Percentiles rank a stretch among this genome's conserved stretches.
These are phyloP conservation scores for Yponomeuta plumbellus DNA, from an alignment of 2,888 invertebrate species.

Conservation along the genomic window DNA sequence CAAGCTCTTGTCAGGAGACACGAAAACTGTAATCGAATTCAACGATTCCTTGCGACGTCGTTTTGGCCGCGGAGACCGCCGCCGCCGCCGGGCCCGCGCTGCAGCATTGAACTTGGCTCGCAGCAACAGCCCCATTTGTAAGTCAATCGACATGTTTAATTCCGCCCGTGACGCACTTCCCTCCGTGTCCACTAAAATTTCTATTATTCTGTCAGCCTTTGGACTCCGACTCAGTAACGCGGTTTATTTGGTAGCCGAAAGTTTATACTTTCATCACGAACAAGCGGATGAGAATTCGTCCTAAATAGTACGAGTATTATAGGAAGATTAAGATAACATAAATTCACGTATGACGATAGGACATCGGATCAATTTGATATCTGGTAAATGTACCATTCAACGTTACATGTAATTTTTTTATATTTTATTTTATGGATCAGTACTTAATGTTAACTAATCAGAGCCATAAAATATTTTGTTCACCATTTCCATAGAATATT, in stretches of 20 bases:
- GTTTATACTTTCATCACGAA: no score
- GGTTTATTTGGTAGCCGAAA: background rate
- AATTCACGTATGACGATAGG: no score
- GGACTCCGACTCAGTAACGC: background rate
- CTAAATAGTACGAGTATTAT: no score
- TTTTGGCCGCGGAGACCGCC: background rate
- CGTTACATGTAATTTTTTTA: no score
- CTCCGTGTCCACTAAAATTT: background rate
- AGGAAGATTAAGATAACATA: no score
- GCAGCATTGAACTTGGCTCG: conserved; percentile 8
- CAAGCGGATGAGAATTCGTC: no score
- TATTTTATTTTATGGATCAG: no score
- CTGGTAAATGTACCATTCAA: no score
- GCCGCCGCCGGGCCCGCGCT: background rate
- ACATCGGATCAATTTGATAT: no score
- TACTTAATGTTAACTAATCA: no score
- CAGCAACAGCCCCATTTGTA: background rate
- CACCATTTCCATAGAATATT: no score
- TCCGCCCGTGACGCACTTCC: background rate
- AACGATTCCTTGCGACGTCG: background rate
- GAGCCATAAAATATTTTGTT: no score
- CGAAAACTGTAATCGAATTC: conserved; percentile 1
- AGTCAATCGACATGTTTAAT: conserved; percentile 3
- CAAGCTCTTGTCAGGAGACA: background rate
- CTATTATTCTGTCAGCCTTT: background rate